phyloP scores from a whole-genome alignment of 2,113 vertebrate genomes.

The Callipepla squamata region DNA sequence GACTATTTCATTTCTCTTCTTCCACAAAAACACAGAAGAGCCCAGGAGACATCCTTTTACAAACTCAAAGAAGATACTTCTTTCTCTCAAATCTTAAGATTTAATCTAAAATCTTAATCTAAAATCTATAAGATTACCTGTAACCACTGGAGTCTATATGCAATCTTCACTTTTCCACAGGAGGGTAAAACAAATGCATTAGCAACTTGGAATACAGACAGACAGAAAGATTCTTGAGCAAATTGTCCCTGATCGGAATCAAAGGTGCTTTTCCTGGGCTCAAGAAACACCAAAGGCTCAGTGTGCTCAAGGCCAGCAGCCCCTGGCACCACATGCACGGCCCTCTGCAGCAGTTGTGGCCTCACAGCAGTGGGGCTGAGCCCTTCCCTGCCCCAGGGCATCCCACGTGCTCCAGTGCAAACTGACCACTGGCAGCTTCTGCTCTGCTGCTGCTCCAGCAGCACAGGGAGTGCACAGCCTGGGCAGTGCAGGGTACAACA shows the following conservation, averaged over 20 bases:
- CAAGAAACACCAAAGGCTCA: background rate
- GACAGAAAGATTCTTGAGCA: background rate
- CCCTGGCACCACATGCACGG: rapidly evolving
- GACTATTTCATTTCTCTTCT: background rate
- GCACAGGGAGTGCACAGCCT: background rate
- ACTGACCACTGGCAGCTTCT: rapidly evolving
- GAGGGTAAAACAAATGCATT: background rate
- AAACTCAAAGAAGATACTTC: background rate
- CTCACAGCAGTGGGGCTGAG: background rate
- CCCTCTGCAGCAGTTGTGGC: background rate
- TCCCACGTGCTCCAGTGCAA: background rate
- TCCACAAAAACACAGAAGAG: background rate
- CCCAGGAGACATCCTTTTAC: background rate
- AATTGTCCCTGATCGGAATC: background rate
- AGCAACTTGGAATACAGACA: background rate
- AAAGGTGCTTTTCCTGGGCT: background rate
- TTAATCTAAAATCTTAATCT: too few species aligned
- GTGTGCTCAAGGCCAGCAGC: background rate
- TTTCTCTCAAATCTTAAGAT: background rate
- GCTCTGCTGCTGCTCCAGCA: background rate
- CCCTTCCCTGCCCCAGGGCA: rapidly evolving
- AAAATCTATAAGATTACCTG: background rate
- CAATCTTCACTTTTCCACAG: background rate
- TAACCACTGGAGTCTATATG: too few species aligned
- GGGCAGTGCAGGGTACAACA: background rate